phyloP scores from a whole-genome alignment of 2,888 invertebrate species.

The Dendrolimus pini region DNA sequence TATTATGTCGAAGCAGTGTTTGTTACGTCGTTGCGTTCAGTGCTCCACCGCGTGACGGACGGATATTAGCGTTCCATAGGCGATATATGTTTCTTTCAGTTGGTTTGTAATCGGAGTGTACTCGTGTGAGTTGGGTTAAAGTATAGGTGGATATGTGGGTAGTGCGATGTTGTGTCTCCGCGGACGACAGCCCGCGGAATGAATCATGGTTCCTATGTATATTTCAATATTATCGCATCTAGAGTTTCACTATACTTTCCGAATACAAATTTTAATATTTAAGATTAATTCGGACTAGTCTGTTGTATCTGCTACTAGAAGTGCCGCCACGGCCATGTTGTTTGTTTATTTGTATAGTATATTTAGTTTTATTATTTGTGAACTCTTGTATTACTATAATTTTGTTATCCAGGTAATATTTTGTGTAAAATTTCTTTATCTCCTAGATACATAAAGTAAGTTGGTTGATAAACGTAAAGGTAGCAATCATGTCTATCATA shows the following conservation, averaged over 20 bases:
- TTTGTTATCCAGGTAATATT: constrained; percentile 51
- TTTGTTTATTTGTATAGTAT: constrained; percentile 56
- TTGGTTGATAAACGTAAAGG: constrained; percentile 66
- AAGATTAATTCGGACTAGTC: constrained; percentile 75
- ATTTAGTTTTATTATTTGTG: constrained; percentile 32
- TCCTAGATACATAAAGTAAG: constrained; percentile 51
- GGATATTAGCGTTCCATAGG: constrained; percentile 29
- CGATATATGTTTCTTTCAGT: constrained; percentile 34
- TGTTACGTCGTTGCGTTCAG: constrained; percentile 44
- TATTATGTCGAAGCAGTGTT: constrained; percentile 42
- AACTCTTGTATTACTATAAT: constrained; percentile 23
- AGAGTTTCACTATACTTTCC: constrained; percentile 77
- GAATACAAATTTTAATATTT: constrained; percentile 77
- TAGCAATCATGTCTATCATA: constrained; percentile 73
- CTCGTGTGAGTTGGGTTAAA: constrained; percentile 51
- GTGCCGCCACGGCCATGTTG: constrained; percentile 71
- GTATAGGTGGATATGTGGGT: constrained; percentile 63
- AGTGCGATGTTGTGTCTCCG: constrained; percentile 72
- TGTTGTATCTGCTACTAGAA: constrained; percentile 70
- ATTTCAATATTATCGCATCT: constrained; percentile 78
- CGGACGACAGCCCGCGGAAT: constrained; percentile 65
- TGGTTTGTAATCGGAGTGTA: constrained; percentile 48
- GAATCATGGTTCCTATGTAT: constrained; percentile 79
- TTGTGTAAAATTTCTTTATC: constrained; percentile 37
- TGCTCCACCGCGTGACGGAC: constrained; percentile 42